These are phyloP conservation scores for Ceratosolen fusciceps DNA, from an alignment of 1,140 invertebrate species.

Conservation along the genomic window DNA sequence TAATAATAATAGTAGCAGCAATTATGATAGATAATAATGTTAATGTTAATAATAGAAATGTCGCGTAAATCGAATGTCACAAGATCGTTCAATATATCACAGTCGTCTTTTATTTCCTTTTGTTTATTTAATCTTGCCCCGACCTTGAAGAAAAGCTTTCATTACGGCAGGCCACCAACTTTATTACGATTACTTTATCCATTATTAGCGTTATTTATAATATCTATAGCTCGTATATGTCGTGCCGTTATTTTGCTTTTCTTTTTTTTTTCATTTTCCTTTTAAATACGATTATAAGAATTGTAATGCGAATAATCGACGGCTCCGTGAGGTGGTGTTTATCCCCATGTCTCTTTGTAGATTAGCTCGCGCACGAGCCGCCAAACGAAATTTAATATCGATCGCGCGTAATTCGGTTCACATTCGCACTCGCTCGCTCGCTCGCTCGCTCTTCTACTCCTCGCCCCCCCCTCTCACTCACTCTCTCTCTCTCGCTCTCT, in stretches of 20 bases:
- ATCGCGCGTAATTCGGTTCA: constrained; percentile 32
- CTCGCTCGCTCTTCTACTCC: constrained; percentile 50
- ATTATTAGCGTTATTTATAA: constrained; percentile 63
- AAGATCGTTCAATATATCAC: constrained; percentile 73
- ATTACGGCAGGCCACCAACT: constrained; percentile 65
- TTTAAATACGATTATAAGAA: constrained; percentile 70
- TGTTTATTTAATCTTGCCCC: constrained; percentile 53
- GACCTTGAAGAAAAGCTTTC: constrained; percentile 56
- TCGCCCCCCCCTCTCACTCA: no score
- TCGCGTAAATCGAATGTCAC: constrained; percentile 69
- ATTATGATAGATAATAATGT: no score
- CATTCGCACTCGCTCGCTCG: constrained; percentile 48
- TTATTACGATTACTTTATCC: constrained; percentile 68
- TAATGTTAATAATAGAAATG: no score
- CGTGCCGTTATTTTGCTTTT: constrained; percentile 54
- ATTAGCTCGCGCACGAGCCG: constrained; percentile 40
- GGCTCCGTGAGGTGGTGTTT: constrained; percentile 47
- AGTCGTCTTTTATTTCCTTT: constrained; percentile 69
- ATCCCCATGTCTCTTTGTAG: constrained; percentile 29
- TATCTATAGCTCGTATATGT: constrained; percentile 65
- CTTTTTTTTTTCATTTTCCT: background rate
- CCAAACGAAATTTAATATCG: constrained; percentile 41
- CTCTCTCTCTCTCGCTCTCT: constrained; percentile 39
- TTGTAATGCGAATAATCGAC: constrained; percentile 52
- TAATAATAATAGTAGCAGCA: no score